These are phyloP conservation scores for Atrina japonica DNA, from an alignment of 2,888 invertebrate genomes.

Conservation along the genomic window DNA sequence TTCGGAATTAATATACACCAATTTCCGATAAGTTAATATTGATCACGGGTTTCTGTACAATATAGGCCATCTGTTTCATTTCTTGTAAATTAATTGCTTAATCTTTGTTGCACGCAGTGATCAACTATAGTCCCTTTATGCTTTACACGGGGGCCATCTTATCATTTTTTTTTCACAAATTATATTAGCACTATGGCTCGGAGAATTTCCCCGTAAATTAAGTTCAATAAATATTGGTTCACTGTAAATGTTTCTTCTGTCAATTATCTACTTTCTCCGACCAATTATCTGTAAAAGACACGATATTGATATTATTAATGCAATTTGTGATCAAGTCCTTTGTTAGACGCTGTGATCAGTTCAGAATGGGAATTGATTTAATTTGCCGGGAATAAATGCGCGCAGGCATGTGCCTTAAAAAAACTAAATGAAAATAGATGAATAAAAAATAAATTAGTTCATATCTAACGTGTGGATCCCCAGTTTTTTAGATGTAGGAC, in stretches of 20 bases:
- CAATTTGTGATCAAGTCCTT: conserved; percentile 19
- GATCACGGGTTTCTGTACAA: conserved; percentile 6
- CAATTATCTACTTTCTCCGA: conserved; percentile 24
- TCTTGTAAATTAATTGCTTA: conserved; percentile 27
- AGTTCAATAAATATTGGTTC: conserved; percentile 9
- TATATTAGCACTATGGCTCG: conserved; percentile 14
- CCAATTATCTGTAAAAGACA: conserved; percentile 10
- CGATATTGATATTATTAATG: conserved; percentile 13
- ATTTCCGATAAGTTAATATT: conserved; percentile 1
- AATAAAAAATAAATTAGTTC: too few species aligned
- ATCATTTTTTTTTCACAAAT: conserved; percentile 19
- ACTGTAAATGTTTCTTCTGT: conserved; percentile 14
- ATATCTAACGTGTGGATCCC: too few species aligned
- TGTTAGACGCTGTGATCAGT: conserved; percentile 12
- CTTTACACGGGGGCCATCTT: conserved; percentile 13
- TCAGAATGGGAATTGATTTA: conserved; percentile 8
- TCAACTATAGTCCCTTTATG: conserved; percentile 14
- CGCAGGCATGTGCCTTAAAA: too few species aligned
- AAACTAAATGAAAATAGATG: too few species aligned
- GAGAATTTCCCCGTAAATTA: conserved; percentile 7
- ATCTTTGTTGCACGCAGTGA: conserved; percentile 4
- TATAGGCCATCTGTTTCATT: conserved; percentile 21
- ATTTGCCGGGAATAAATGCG: too few species aligned
- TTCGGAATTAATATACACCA: too few species aligned
- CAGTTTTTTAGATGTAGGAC: too few species aligned